Base-by-base conservation (phyloP, 2,888 invertebrate genomes). In the Rhingia campestris region DNA sequence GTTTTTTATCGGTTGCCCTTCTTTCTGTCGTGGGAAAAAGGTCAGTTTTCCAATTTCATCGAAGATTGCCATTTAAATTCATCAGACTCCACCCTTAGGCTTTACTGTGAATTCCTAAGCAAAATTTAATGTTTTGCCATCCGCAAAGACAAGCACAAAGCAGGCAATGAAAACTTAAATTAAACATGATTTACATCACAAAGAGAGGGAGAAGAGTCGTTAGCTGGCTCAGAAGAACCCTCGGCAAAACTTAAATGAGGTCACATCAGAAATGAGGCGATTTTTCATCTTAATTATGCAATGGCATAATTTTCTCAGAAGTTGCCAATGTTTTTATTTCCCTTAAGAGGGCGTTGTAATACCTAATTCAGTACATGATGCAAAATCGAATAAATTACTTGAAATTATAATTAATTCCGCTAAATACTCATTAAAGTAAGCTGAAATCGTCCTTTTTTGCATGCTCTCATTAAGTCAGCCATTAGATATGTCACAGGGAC, bases 301-400 rank as follows among this genome's bases (percentile, higher is more conserved):
- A 74, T 47, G 58, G 58, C 41, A 39, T 22, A 58, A 41, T 49
- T 74, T n/a, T 12, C 22, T 49, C 47, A 47, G 14, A 30, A 35
- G 6, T 14, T 35, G 5, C 22, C 22, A 51, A 43, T 5, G 37
- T 47, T 47, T 5, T 6, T 0, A 10, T 14, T 7, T 47, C 10
- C 10, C 63, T 6, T 47, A 41, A 41, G 45, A 47, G 63, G 41
- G 47, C 53, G 37, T 37, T 66, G 7, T 67, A 33, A 61, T 59
- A 51, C 22, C 12, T 64, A 76, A 72, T 59, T 66, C 47, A 76
- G 61, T 72, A 45, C 61, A 61, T 56, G 30, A 67, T 61, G 63
- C 58, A 45, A 73, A 77, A 67, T 82, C 51, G 45, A 73, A 82
- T 82, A 82, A 77, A 73, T 72, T 63, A 81, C 61, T 73, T 67